Evolutionary conservation across 2,888 invertebrate species (phyloP), one percentile per base, ranked within the genome.

Genomic region (Eupithecia dodoneata): DNA sequence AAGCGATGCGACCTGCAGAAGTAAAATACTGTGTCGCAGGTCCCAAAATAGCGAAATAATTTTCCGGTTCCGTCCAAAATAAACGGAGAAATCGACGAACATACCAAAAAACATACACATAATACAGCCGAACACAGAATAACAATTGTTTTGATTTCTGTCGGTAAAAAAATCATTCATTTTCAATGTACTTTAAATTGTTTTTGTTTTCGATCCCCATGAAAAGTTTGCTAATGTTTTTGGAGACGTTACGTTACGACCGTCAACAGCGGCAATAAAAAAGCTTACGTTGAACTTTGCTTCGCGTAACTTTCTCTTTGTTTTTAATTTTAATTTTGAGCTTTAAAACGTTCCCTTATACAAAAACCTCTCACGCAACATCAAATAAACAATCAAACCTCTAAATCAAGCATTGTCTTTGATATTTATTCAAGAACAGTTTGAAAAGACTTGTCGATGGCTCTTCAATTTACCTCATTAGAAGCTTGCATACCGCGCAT

Each of bases 391-490:
- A 79, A 80, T 78, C 78, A 81, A 79, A 81, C 73, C 67, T 76
- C 74, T 49, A 78, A 77, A 79, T 78, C 76, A 76, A 76, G 71
- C 77, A 83, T 86, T 84, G 82, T 80, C 88, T 90, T 90, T 90
- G 90, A 90, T 88, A 84, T 87, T 67, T 75, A 80, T 85, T 84
- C 86, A 87, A 85, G 87, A 82, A 82, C 83, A 82, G 85, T 85
- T 84, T 88, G 85, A 91, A 92, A 92, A 91, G 90, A 89, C 85
- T 79, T 42, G 79, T 84, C 74, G 80, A 91, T 87, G 86, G 76
- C 84, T 76, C 92, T 92, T 87, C 87, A 91, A 91, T 90, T 91
- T 91, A 86, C 86, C 87, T 91, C 88, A 89, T 92, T 92, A 91
- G 87, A 85, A 82, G 83, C 81, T 79, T 79, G 81, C 82, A 81